Evolutionary conservation across 2,888 invertebrate genomes (phyloP).

Genomic region (Nomada lathburiana): DNA sequence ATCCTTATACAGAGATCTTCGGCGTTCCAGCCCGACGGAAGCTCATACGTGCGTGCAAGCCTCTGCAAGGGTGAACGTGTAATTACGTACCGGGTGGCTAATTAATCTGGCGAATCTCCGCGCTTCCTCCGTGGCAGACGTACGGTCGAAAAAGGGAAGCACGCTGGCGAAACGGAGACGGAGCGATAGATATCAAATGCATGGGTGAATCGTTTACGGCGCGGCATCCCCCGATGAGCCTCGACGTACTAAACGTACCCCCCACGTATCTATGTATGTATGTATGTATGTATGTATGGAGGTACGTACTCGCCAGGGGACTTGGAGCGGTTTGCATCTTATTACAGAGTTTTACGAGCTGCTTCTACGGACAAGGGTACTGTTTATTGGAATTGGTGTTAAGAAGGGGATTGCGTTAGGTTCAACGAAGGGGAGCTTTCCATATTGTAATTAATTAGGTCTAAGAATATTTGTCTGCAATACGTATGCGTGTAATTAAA

Average conservation of each 20-base stretch:
- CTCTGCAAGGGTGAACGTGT: slow-evolving; percentile 50
- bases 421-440: not conserved
- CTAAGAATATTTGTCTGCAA: too few relatives aligned
- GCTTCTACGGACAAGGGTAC: not conserved
- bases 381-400: too few relatives aligned
- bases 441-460: too few relatives aligned
- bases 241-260: not conserved
- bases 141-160: slow-evolving; percentile 1
- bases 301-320: not conserved
- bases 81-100: slow-evolving; percentile 67
- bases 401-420: not conserved
- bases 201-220: slow-evolving; percentile 8
- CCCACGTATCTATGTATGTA: slow-evolving; percentile 1
- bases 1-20: slow-evolving; percentile 41
- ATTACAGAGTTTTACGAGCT: not conserved
- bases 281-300: too few relatives aligned
- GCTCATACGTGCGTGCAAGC: slow-evolving; percentile 43
- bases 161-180: not conserved
- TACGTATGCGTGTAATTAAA: too few relatives aligned
- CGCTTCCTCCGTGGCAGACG: not conserved
- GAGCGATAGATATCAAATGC: slow-evolving; percentile 18
- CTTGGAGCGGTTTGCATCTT: slow-evolving; percentile 1
- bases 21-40: slow-evolving; percentile 36
- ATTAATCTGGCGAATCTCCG: slow-evolving; percentile 58
- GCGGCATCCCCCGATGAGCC: not conserved